Evolutionary conservation across 1,140 invertebrate genomes (phyloP).

Genomic region (Whitmania pigra): DNA sequence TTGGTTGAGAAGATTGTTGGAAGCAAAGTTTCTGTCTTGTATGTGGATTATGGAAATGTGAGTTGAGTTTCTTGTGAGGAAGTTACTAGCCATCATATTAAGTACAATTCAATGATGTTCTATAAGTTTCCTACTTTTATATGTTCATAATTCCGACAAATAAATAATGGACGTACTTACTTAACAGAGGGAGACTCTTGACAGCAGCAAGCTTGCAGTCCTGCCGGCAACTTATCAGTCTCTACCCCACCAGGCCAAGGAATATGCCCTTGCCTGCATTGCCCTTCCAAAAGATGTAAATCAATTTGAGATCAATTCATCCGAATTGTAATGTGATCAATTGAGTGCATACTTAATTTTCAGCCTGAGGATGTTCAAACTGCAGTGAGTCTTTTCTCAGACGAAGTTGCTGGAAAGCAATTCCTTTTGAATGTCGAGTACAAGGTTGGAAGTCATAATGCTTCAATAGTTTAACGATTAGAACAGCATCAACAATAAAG

Average conservation of each 20-base stretch:
- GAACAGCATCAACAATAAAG: not conserved
- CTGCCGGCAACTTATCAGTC: slow-evolving; percentile 57
- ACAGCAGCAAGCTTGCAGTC: slow-evolving; percentile 47
- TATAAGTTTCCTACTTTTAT: not conserved
- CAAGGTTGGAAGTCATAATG: slow-evolving; percentile 26
- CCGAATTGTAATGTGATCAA: too few species aligned
- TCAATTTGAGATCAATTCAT: slow-evolving; percentile 24
- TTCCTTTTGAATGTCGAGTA: slow-evolving; percentile 49
- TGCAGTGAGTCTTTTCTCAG: slow-evolving; percentile 50
- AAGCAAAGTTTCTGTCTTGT: slow-evolving; percentile 56
- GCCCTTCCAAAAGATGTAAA: slow-evolving; percentile 66
- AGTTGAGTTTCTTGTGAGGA: slow-evolving; percentile 27
- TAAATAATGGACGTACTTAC: not conserved
- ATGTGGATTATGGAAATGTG: slow-evolving; percentile 90
- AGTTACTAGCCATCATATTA: not conserved
- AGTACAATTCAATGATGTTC: not conserved
- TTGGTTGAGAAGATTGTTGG: slow-evolving; percentile 73
- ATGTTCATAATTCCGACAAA: not conserved
- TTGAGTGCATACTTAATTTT: not conserved
- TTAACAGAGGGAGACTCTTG: slow-evolving; percentile 42
- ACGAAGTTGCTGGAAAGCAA: slow-evolving; percentile 38
- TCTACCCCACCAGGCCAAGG: slow-evolving; percentile 67
- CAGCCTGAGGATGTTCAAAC: slow-evolving; percentile 56
- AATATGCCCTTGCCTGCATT: slow-evolving; percentile 72
- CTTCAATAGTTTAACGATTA: not conserved